phyloP scores from a whole-genome alignment of 2,113 vertebrate genomes.

The Miniopterus natalensis region DNA sequence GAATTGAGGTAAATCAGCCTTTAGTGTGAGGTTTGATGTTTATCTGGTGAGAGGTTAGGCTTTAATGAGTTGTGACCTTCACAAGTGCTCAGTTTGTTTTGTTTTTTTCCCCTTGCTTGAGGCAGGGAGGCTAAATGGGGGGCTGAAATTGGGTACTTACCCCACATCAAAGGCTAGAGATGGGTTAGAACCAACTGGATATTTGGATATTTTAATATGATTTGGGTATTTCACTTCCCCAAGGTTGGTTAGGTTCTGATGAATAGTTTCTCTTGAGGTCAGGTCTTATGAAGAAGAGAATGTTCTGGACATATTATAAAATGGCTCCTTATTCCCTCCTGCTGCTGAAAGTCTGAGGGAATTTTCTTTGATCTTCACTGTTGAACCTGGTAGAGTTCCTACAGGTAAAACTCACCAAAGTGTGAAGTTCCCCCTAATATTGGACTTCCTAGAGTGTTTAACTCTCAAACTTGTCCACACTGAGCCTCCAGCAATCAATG shows the following conservation, averaged over 20 bases:
- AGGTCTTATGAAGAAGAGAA: background rate
- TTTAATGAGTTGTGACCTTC: background rate
- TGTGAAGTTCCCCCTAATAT: background rate
- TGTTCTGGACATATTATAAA: conserved; percentile 25
- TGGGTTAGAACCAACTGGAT: background rate
- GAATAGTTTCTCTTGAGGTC: conserved; percentile 13
- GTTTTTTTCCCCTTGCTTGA: background rate
- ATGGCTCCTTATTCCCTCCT: background rate
- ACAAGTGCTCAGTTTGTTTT: conserved; percentile 29
- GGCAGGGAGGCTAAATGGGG: background rate
- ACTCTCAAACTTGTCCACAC: background rate
- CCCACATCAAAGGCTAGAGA: background rate
- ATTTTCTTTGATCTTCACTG: conserved; percentile 38
- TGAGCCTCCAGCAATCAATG: background rate
- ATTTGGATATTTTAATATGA: conserved; percentile 11
- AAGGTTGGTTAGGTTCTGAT: background rate
- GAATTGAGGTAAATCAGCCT: background rate
- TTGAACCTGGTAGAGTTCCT: background rate
- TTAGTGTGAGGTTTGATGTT: conserved; percentile 9
- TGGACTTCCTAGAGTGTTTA: background rate
- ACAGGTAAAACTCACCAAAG: background rate
- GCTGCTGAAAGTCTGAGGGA: background rate
- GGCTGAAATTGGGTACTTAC: background rate
- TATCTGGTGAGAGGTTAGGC: background rate
- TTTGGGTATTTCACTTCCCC: background rate